A percentile compares a stretch with the other conserved stretches of the same genome.
Conservation (phyloP, 2,888 invertebrate genomes). For the Mylabris sibirica region DNA sequence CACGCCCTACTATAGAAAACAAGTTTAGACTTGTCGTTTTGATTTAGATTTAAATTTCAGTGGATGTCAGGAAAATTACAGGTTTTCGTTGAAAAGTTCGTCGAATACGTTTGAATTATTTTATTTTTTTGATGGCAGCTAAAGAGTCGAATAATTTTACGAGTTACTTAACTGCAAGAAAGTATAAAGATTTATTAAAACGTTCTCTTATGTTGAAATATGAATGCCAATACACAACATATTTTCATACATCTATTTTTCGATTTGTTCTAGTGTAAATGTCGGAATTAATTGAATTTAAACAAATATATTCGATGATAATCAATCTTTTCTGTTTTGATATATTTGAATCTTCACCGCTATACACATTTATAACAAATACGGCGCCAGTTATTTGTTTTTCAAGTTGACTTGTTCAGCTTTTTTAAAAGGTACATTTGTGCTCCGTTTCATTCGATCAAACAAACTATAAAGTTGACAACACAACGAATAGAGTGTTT, state of each 20-base stretch:
- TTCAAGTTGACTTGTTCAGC: constrained; percentile 7
- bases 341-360: not conserved
- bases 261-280: constrained; percentile 27
- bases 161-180: constrained; percentile 48
- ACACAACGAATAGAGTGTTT: constrained; percentile 20
- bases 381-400: constrained; percentile 9
- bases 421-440: constrained; percentile 29
- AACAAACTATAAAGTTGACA: constrained; percentile 37
- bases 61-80: too few species aligned
- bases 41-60: not conserved
- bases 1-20: not conserved
- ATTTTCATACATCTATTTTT: constrained; percentile 39
- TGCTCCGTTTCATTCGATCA: constrained; percentile 37
- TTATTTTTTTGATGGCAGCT: too few species aligned
- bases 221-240: constrained; percentile 46
- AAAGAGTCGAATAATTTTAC: constrained; percentile 40
- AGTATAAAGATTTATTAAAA: constrained; percentile 19
- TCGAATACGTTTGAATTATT: not conserved
- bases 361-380: not conserved
- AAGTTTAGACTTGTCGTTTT: not conserved
- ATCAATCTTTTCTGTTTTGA: not conserved
- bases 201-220: constrained; percentile 36
- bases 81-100: too few species aligned
- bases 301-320: not conserved
- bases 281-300: not conserved